Base-by-base conservation (phyloP, 2,113 vertebrate species). In the Pteropus alecto region DNA sequence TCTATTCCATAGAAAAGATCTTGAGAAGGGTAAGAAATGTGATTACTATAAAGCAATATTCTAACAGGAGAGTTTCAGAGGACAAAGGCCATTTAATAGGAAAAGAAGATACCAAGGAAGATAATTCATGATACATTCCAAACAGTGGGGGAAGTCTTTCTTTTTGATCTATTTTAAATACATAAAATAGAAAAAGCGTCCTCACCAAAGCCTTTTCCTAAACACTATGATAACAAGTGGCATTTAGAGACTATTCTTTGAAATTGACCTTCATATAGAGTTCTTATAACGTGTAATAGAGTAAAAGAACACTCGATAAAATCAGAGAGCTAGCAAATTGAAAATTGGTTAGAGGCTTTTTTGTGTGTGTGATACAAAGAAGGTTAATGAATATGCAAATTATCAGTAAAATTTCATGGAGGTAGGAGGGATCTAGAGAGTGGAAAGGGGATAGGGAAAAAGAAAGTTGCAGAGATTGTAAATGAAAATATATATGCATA, bases 41-140 rank as follows among this genome's bases (percentile, higher is more conserved):
- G 56, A 97, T 94, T 86, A 88, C 77, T n/a, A 38, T 88, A 91
- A 96, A 94, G 56, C 68, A 96, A 89, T 98, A 96, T 97, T 22
- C 91, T 92, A 91, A 83, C 33, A 12, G 73, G 58, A 85, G 54
- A 81, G 60, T 76, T 96, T 97, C 85, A 67, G 67, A 96, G 35
- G 63, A 94, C 2, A 19, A 70, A 21, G 33, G 28, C 58, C 78
- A 74, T 83, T 93, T 91, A 97, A 93, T 92, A 92, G 67, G 73
- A 95, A 95, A 93, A 91, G 73, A 91, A 83, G 61, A 76, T 48
- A 71, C 28, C 6, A 63, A 88, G 33, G 71, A 81, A 96, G 73
- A 84, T 76, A 94, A 88, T 65, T 94, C 74, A 93, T 94, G 91
- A 96, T 76, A 43, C 93, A 67, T 79, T 74, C 11, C 38, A 43